These are phyloP conservation scores for Sphinx pinastri DNA, from an alignment of 2,888 invertebrate species.

Conservation along the genomic window DNA sequence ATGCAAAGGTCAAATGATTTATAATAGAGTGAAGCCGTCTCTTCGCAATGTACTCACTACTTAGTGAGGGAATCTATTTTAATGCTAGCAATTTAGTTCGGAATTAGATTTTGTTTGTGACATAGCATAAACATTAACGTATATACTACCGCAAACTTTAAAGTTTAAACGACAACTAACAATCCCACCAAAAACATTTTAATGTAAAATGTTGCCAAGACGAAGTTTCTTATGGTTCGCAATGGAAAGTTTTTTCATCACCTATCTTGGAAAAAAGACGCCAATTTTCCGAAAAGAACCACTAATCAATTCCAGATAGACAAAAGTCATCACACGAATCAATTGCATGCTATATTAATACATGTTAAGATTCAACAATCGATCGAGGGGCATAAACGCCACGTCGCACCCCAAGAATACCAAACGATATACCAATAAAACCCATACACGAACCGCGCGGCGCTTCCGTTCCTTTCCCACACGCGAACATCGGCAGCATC, in stretches of 20 bases:
- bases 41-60: neutral
- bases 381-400: constrained; percentile 16
- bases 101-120: too few relatives aligned
- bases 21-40: neutral
- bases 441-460: constrained; percentile 42
- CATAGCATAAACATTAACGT: too few relatives aligned
- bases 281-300: neutral
- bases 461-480: constrained; percentile 62
- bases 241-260: too few relatives aligned
- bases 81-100: neutral
- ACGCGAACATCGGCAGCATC: constrained; percentile 50
- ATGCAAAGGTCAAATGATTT: neutral
- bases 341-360: neutral
- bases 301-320: neutral
- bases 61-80: neutral
- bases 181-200: too few relatives aligned
- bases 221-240: too few relatives aligned
- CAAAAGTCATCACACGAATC: neutral
- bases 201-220: too few relatives aligned
- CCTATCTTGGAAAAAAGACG: too few relatives aligned
- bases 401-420: constrained; percentile 5
- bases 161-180: too few relatives aligned
- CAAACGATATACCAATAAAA: constrained; percentile 41
- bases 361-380: constrained; percentile 5
- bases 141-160: too few relatives aligned